Base-by-base conservation (phyloP, 1,140 invertebrate species). In the Drepana arcuata region DNA sequence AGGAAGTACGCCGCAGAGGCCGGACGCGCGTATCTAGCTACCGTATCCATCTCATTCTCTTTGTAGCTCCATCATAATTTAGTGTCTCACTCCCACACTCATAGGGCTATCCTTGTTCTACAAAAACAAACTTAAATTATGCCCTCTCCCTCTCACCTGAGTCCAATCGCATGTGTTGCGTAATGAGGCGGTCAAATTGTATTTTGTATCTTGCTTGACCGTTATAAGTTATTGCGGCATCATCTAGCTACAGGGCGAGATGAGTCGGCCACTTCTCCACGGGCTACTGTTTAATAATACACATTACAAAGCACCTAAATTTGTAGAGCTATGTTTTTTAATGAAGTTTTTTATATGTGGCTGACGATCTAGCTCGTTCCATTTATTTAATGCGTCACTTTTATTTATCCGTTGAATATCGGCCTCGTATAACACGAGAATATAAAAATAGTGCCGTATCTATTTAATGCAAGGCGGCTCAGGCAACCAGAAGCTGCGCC, bases 1-100 rank as follows among this genome's bases (percentile, higher is more conserved):
- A 74, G 77, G 77, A 81, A 81, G 70, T 56, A 53, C 28, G 49
- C 59, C 38, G 60, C 70, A 73, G 77, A 51, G 33, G 61, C 70
- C 77, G 77, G 74, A 81, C 68, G 74, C 64, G 61, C 59, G 57
- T 81, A 81, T 81, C 77, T 78, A 70, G 68, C 77, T 67, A 69
- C 70, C 52, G 51, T 55, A 66, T 64, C 72, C 49, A 68, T 78
- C 73, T 68, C 71, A 54, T 66, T 75, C 67, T 59, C 56, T 63
- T 65, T 69, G 56, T 52, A 60, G 59, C 61, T 55, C 56, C 60
- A 49, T 61, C 62, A 69, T 65, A 61, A 45, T 55, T 54, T 36
- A 47, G 51, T 48, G 42, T 68, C 61, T 50, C 57, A 45, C 58
- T 69, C 60, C 37, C 42, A 48, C 52, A 36, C 21, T 34, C 16